Base-by-base conservation (phyloP, 2,888 invertebrate genomes). In the Polyploca ridens region DNA sequence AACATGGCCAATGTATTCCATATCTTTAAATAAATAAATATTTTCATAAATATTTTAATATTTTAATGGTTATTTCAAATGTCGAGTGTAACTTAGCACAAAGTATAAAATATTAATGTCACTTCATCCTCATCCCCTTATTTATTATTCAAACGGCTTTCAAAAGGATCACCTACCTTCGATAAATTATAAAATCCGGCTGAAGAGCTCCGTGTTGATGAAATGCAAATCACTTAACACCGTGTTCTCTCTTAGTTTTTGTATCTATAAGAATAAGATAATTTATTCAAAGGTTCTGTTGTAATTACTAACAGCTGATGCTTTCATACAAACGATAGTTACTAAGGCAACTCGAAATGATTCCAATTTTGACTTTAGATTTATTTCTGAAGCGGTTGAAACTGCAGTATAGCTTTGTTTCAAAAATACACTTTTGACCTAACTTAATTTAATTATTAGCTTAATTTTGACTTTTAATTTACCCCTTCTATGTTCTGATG, bases 101-200 rank as follows among this genome's bases (percentile, higher is more conserved):
- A 46, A 46, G n/a, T 46, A 81, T 84, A 75, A 81, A 84, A 83
- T 83, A 85, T 86, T 82, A 85, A 87, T 81, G 75, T 72, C 74
- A 66, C 74, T 79, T 67, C 72, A 77, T 77, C 77, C 73, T 78
- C 78, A 75, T 73, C 75, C 77, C 75, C 64, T 67, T 75, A 73
- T 85, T 83, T 84, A 87, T 86, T 85, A 88, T 88, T 88, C 78
- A 87, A 81, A 77, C 77, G 74, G 83, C 78, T 82, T 81, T 82
- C 78, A 79, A 81, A 83, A 81, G 85, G 84, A 84, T 86, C 83
- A 82, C 66, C 78, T 81, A 78, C 82, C 83, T 83, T 73, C 83
- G 82, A 86, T 86, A 85, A 85, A 87, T 87, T 87, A 84, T 87
- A 85, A 85, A 87, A 87, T 86, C 81, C 75, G 69, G 70, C 72